These are phyloP conservation scores for Dipodomys merriami DNA, from an alignment of 2,113 vertebrate species.

Conservation along the genomic window DNA sequence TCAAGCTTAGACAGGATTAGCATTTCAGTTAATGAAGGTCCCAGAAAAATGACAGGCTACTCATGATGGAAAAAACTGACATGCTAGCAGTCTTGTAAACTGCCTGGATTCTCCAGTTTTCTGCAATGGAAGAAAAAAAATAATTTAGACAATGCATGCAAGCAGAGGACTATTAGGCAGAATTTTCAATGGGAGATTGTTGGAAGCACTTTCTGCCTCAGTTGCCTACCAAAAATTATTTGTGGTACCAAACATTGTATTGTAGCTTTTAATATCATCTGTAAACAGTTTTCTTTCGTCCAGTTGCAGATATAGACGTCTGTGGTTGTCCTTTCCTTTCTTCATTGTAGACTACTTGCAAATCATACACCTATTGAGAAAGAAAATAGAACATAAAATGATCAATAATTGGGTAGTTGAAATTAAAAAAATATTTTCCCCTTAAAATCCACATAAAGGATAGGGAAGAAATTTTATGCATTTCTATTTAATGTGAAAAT, in stretches of 20 bases:
- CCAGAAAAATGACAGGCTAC: not conserved
- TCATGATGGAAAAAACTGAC: not conserved
- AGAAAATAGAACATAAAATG: slow-evolving; percentile 1
- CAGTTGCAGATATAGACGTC: not conserved
- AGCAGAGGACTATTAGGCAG: not conserved
- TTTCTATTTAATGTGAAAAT: not conserved
- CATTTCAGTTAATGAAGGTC: slow-evolving; percentile 56
- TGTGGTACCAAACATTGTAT: not conserved
- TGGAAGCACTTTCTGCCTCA: not conserved
- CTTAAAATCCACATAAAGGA: not conserved
- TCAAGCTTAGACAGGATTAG: slow-evolving; percentile 21
- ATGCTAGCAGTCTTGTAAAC: not conserved
- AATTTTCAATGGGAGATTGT: not conserved
- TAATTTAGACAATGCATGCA: not conserved
- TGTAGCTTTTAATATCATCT: not conserved
- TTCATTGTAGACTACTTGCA: not conserved
- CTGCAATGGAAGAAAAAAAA: not conserved
- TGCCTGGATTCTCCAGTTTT: not conserved
- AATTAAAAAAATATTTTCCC: not conserved
- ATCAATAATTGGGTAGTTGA: slow-evolving; percentile 5
- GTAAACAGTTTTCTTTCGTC: not conserved
- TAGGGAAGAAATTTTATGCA: not conserved
- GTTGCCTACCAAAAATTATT: not conserved
- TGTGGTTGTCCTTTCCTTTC: not conserved
- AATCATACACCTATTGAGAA: not conserved